Conservation (phyloP, 2,888 invertebrate species). For the Ectemnius lituratus region DNA sequence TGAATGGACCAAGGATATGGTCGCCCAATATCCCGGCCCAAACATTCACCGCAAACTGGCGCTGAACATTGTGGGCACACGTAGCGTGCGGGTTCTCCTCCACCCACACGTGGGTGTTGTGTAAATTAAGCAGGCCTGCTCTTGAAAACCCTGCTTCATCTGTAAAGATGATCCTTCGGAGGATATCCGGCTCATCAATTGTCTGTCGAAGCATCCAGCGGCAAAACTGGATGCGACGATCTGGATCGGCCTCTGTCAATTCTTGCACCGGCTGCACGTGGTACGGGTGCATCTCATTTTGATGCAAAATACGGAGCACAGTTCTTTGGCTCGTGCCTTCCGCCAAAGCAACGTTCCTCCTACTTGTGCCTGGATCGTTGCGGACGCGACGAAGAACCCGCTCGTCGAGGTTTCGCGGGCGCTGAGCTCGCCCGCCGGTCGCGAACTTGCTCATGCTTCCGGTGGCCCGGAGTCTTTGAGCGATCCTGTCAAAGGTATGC, state of each 20-base stretch:
- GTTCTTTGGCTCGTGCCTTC: background rate
- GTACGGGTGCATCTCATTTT: background rate
- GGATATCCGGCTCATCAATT: background rate
- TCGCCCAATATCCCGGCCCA: conserved; percentile 13
- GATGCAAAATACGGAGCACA: background rate
- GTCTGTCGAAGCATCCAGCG: background rate
- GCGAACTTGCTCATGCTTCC: too few species aligned
- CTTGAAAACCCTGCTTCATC: conserved; percentile 9
- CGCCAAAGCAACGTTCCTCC: background rate
- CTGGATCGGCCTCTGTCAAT: background rate
- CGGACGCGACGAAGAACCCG: background rate
- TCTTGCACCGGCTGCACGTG: background rate
- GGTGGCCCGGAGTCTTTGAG: too few species aligned
- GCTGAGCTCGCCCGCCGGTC: too few species aligned
- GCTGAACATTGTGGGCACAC: background rate
- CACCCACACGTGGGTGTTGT: background rate
- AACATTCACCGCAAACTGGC: conserved; percentile 5
- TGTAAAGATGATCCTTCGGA: conserved; percentile 3
- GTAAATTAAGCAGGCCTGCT: background rate
- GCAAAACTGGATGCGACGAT: background rate
- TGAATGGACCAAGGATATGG: conserved; percentile 4
- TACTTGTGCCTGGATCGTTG: background rate
- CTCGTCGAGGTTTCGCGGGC: too few species aligned
- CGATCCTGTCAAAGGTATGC: too few species aligned
- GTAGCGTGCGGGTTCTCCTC: conserved; percentile 12